Evolutionary conservation across 2,113 vertebrate genomes (phyloP).

Genomic region (Laticauda laticaudata): DNA sequence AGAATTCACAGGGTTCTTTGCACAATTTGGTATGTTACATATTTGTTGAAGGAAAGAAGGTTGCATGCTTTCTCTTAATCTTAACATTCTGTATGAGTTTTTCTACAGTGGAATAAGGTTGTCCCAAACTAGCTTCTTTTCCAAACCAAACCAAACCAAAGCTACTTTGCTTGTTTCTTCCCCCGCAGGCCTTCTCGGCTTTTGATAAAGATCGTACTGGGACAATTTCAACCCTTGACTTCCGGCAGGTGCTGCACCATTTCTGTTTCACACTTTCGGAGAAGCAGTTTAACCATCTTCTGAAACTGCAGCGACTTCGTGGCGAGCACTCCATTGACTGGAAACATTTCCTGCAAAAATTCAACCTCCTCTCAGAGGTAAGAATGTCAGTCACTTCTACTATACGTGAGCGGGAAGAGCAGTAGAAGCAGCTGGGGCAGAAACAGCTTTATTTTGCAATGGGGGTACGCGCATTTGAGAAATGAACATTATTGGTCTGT

Average conservation of each 20-base stretch:
- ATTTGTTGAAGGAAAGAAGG: not conserved
- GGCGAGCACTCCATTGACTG: conserved; percentile 60
- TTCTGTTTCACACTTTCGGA: conserved; percentile 70
- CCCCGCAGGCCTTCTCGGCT: conserved; percentile 66
- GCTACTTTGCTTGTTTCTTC: not conserved
- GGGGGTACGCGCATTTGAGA: not conserved
- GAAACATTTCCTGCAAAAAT: conserved; percentile 70
- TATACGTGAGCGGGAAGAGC: not conserved
- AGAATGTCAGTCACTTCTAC: not conserved
- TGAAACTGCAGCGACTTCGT: conserved; percentile 65
- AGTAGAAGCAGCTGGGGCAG: not conserved
- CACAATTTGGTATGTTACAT: conserved; percentile 4
- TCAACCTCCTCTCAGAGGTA: conserved; percentile 61
- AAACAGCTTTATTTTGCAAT: not conserved
- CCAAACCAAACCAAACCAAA: not conserved
- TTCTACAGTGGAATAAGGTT: not conserved
- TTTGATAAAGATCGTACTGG: conserved; percentile 67
- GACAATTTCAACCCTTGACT: conserved; percentile 61
- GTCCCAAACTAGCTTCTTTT: not conserved
- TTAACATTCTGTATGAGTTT: not conserved
- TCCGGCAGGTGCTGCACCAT: conserved; percentile 68
- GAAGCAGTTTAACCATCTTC: conserved; percentile 67
- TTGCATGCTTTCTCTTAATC: not conserved
- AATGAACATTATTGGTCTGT: not conserved
- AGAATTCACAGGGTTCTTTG: not conserved